These are phyloP conservation scores for Falco cherrug DNA, from an alignment of 2,797 vertebrate species.

Conservation along the genomic window DNA sequence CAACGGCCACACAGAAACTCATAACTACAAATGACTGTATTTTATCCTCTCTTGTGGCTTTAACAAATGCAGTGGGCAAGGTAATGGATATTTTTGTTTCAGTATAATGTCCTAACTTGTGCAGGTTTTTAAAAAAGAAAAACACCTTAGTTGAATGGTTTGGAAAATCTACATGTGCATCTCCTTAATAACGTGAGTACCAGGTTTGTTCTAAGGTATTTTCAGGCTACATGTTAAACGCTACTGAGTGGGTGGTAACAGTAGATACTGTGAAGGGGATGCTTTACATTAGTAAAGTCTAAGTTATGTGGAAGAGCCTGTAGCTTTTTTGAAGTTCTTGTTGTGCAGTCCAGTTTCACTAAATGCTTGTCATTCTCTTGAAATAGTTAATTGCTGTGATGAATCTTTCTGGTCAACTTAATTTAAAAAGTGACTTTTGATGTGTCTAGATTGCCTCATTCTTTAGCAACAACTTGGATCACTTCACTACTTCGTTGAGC, in stretches of 20 bases:
- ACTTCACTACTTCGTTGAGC: slow-evolving; percentile 86
- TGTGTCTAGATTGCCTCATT: slow-evolving; percentile 90
- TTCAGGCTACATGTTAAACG: background rate
- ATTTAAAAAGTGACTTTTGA: slow-evolving; percentile 15
- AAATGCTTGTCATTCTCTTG: background rate
- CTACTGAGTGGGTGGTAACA: background rate
- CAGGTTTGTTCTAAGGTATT: background rate
- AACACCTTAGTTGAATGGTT: background rate
- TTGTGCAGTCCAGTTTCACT: background rate
- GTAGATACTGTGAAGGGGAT: background rate
- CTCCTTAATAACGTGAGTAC: background rate
- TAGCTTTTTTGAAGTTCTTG: background rate
- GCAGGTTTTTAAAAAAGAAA: background rate
- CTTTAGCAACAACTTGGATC: slow-evolving; percentile 95
- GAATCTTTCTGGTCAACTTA: background rate
- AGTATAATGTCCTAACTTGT: background rate
- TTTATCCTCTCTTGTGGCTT: slow-evolving; percentile 88
- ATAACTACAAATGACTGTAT: slow-evolving; percentile 95
- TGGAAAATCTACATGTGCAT: background rate
- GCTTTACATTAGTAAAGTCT: background rate
- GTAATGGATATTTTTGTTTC: slow-evolving; percentile 69
- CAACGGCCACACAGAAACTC: slow-evolving; percentile 93
- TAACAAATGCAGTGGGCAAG: slow-evolving; percentile 91
- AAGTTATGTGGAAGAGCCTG: background rate
- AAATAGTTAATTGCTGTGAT: background rate